These are phyloP conservation scores for Dunckerocampus dactyliophorus DNA, from an alignment of 2,113 vertebrate genomes.

Conservation along the genomic window DNA sequence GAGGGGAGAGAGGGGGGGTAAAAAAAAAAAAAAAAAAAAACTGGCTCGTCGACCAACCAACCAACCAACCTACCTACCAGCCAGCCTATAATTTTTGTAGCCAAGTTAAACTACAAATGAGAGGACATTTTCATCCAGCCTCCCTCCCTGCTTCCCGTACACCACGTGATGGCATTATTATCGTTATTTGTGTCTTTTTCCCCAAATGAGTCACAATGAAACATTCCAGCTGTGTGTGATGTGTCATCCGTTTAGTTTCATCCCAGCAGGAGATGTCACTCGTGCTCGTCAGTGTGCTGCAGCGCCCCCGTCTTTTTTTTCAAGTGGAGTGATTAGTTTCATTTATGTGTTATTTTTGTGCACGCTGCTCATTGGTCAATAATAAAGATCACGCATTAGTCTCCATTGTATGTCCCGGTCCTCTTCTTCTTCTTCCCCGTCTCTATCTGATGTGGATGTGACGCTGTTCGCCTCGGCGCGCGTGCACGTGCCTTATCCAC, in stretches of 20 bases:
- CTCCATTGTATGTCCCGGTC: neutral
- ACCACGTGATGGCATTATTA: conserved; percentile 2
- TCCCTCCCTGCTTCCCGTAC: neutral
- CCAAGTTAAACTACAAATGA: conserved; percentile 65
- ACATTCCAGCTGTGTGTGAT: conserved; percentile 1
- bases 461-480: conserved; percentile 37
- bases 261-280: conserved; percentile 49
- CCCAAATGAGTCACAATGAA: neutral
- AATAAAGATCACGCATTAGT: neutral
- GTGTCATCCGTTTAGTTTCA: conserved; percentile 41
- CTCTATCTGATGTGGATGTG: conserved; percentile 39
- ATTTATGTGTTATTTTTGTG: no score
- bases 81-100: conserved; percentile 58
- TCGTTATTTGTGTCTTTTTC: neutral
- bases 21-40: conserved; percentile 13
- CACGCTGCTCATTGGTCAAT: neutral
- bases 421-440: neutral
- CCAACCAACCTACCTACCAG: conserved; percentile 32
- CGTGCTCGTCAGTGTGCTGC: conserved; percentile 22
- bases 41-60: conserved; percentile 26
- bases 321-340: conserved; percentile 57
- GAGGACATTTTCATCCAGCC: conserved; percentile 53
- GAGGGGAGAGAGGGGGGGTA: neutral
- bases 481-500: conserved; percentile 57
- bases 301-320: neutral